Percentiles rank a stretch among this genome's conserved stretches.
phyloP scores from a whole-genome alignment of 2,113 vertebrate species.

The Erythrolamprus reginae region DNA sequence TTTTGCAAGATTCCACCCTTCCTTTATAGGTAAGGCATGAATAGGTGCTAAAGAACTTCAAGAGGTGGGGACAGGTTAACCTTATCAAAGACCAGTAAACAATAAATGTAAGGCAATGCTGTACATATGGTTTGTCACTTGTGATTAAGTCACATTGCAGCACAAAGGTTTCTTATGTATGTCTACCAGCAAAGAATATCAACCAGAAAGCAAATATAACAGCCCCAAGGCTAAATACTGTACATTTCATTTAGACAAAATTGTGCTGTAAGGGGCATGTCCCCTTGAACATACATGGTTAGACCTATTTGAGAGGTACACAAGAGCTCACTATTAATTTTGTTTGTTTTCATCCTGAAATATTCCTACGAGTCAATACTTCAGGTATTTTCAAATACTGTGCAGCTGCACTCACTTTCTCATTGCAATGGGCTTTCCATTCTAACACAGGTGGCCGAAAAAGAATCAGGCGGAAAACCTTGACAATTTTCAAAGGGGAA shows the following conservation, averaged over 20 bases:
- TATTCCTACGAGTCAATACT: background rate
- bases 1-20: background rate
- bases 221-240: background rate
- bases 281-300: background rate
- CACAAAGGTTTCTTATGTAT: background rate
- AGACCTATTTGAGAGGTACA: background rate
- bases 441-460: background rate
- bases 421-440: background rate
- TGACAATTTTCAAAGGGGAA: background rate
- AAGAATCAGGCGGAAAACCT: background rate
- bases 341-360: background rate
- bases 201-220: constrained; percentile 17
- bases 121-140: background rate
- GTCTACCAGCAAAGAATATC: constrained; percentile 10
- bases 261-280: background rate
- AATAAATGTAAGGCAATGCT: background rate
- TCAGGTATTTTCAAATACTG: background rate
- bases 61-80: background rate
- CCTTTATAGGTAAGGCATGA: background rate
- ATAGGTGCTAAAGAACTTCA: no score
- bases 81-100: constrained; percentile 35
- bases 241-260: background rate
- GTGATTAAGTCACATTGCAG: background rate
- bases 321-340: background rate
- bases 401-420: background rate